Conservation (phyloP, 2,888 invertebrate species). For the Ophion costatus region DNA sequence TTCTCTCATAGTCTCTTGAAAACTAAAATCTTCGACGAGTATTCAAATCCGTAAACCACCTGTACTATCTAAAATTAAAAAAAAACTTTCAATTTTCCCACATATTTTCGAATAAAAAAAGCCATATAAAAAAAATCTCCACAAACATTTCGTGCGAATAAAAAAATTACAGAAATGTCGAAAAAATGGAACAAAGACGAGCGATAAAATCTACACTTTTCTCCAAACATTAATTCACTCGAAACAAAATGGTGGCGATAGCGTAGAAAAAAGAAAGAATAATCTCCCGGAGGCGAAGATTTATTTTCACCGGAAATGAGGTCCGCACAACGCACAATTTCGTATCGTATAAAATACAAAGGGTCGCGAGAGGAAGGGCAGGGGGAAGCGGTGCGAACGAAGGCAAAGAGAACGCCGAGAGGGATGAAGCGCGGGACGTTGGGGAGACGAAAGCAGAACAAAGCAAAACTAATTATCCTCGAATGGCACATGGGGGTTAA, state of each 20-base stretch:
- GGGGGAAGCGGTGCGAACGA: not conserved
- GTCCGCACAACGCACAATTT: not conserved
- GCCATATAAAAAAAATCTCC: no score
- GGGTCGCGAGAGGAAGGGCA: not conserved
- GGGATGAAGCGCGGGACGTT: not conserved
- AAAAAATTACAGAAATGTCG: no score
- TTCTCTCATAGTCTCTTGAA: no score
- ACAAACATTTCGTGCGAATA: no score
- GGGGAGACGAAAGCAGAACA: not conserved
- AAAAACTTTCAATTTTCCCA: no score
- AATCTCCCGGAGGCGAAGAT: not conserved
- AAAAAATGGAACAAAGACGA: not conserved
- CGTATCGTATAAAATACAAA: not conserved
- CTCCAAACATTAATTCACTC: not conserved
- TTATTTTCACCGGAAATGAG: not conserved
- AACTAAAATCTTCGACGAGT: no score
- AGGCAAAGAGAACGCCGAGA: not conserved
- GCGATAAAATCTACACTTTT: not conserved
- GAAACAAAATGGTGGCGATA: not conserved
- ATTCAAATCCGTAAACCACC: no score
- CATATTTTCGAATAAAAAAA: no score
- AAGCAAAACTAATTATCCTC: conserved; percentile 46
- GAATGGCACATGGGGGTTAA: conserved; percentile 47
- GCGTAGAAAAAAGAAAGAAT: not conserved
- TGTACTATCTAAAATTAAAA: no score